These are phyloP conservation scores for Oncorhynchus mykiss DNA, from an alignment of 2,113 vertebrate species.

Conservation along the genomic window DNA sequence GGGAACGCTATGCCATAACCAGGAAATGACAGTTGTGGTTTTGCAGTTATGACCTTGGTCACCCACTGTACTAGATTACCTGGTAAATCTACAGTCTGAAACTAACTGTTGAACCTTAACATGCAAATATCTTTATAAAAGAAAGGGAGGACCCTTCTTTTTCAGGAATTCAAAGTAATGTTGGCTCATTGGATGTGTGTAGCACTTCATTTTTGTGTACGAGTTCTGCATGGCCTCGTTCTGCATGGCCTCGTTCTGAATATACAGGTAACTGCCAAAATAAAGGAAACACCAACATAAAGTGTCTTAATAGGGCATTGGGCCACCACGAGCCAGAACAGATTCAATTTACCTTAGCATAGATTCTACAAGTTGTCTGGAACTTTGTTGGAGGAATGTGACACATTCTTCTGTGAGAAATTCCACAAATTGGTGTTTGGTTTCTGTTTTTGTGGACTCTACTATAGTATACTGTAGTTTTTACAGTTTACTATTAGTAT, in stretches of 20 bases:
- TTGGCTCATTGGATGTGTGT: neutral
- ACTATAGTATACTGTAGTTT: too few relatives aligned
- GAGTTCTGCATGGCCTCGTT: neutral
- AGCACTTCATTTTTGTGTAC: neutral
- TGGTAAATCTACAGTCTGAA: constrained; percentile 31
- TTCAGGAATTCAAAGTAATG: neutral
- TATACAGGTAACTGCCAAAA: neutral
- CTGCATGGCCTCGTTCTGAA: neutral
- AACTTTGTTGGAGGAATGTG: too few relatives aligned
- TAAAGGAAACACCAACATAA: too few relatives aligned
- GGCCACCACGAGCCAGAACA: too few relatives aligned
- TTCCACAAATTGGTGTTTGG: too few relatives aligned
- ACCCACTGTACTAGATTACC: neutral
- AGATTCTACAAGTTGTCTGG: too few relatives aligned
- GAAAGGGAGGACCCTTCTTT: neutral
- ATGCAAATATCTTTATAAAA: constrained; percentile 26
- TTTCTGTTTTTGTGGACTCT: too few relatives aligned
- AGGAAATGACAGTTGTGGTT: constrained; percentile 8
- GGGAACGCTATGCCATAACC: constrained; percentile 2
- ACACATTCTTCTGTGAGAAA: too few relatives aligned
- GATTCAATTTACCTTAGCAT: too few relatives aligned
- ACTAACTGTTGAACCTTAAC: constrained; percentile 38
- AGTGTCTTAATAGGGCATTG: too few relatives aligned
- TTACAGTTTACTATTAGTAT: too few relatives aligned
- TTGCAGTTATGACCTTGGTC: constrained; percentile 41